These are phyloP conservation scores for Nysson spinosus DNA, from an alignment of 2,888 invertebrate species.

Conservation along the genomic window DNA sequence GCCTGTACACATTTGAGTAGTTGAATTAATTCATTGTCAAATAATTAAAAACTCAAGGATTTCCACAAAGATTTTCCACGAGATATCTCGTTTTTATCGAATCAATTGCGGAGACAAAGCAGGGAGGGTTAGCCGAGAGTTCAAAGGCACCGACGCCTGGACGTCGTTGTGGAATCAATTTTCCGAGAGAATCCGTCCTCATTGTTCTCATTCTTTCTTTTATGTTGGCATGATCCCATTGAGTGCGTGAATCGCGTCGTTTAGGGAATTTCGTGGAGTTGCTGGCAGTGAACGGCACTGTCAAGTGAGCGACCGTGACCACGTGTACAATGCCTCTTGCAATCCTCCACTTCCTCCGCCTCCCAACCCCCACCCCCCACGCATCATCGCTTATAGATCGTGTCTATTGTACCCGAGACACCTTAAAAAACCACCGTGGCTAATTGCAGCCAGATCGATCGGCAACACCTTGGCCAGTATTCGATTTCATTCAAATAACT, in stretches of 20 bases:
- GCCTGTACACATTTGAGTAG: too few species aligned
- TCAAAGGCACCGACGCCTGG: constrained; percentile 45
- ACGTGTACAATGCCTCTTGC: constrained; percentile 79
- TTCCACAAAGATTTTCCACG: too few species aligned
- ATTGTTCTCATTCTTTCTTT: constrained; percentile 45
- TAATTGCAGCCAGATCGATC: constrained; percentile 44
- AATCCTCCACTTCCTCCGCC: constrained; percentile 74
- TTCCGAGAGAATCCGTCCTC: constrained; percentile 53
- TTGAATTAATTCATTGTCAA: neutral
- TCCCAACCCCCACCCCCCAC: too few species aligned
- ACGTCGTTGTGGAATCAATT: constrained; percentile 57
- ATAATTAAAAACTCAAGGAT: too few species aligned
- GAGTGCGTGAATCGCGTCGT: constrained; percentile 51
- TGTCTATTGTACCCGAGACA: constrained; percentile 43
- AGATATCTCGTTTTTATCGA: too few species aligned
- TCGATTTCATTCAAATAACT: constrained; percentile 32
- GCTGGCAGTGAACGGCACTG: constrained; percentile 79
- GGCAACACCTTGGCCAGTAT: constrained; percentile 36
- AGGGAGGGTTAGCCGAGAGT: too few species aligned
- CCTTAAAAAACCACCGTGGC: constrained; percentile 54
- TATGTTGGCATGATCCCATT: constrained; percentile 35
- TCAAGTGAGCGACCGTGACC: constrained; percentile 81
- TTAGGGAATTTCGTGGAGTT: constrained; percentile 65
- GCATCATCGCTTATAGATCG: constrained; percentile 66
- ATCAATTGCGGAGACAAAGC: too few species aligned